Evolutionary conservation across 2,888 invertebrate genomes (phyloP).

Genomic region (Invenusta paracnida): DNA sequence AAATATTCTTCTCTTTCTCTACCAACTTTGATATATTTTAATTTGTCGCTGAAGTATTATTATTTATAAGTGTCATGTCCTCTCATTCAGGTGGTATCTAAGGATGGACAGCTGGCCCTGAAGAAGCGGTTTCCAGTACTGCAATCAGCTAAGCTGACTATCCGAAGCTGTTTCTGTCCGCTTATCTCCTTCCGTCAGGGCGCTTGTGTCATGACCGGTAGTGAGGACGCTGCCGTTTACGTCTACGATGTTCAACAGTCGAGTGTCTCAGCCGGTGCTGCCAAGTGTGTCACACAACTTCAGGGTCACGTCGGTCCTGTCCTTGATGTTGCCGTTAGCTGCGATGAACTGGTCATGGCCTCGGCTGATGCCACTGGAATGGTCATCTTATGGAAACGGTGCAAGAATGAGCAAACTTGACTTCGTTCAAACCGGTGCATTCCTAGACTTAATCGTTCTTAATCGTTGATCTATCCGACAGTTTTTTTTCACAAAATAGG

Average conservation of each 20-base stretch:
- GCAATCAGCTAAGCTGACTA: conserved; percentile 62
- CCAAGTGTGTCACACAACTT: conserved; percentile 65
- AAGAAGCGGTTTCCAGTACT: conserved; percentile 68
- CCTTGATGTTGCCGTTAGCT: conserved; percentile 77
- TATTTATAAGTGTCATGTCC: no score
- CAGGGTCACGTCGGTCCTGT: conserved; percentile 78
- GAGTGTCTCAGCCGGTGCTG: conserved; percentile 52
- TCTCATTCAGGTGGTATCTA: not conserved
- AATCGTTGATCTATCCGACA: no score
- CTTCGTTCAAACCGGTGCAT: no score
- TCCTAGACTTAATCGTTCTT: no score
- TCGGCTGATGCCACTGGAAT: conserved; percentile 73
- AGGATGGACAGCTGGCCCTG: conserved; percentile 66
- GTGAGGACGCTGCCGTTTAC: conserved; percentile 75
- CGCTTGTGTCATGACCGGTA: conserved; percentile 74
- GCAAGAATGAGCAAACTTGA: not conserved
- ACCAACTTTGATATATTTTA: no score
- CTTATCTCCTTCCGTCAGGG: conserved; percentile 75
- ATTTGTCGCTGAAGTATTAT: no score
- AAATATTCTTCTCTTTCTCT: no score
- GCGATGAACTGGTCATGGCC: conserved; percentile 78
- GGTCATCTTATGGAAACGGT: conserved; percentile 60
- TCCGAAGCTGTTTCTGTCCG: conserved; percentile 68
- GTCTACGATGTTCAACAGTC: conserved; percentile 71
- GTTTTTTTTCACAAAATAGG: no score